phyloP scores from a whole-genome alignment of 2,797 vertebrate species.

The Onychomys arenicola region DNA sequence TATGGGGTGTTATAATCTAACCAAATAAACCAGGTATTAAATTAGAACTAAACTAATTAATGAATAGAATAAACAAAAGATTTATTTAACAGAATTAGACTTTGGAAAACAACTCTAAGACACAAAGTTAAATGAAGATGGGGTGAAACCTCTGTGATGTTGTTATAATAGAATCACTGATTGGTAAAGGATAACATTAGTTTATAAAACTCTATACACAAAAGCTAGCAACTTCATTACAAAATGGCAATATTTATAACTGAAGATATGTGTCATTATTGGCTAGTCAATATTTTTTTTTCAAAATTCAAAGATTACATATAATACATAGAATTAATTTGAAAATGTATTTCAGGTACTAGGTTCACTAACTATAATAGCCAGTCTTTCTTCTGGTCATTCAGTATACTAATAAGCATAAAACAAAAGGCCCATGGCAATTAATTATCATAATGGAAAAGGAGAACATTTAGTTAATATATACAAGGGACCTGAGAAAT shows the following conservation, averaged over 20 bases:
- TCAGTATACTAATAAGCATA: background rate
- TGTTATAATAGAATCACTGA: background rate
- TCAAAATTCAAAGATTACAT: background rate
- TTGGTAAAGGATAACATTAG: background rate
- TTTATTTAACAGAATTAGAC: background rate
- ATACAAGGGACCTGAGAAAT: background rate
- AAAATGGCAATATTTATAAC: background rate
- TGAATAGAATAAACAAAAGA: background rate
- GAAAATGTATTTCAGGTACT: background rate
- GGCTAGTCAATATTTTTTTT: background rate
- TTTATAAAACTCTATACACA: background rate
- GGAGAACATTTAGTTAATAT: background rate
- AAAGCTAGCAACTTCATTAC: background rate
- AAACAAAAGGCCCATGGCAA: background rate
- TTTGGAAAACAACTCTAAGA: background rate
- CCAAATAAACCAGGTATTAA: conserved; percentile 22
- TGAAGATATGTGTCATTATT: background rate
- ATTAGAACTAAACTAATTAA: conserved; percentile 48
- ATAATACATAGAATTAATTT: background rate
- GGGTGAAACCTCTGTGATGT: background rate
- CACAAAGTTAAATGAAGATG: background rate
- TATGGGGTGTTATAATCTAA: background rate
- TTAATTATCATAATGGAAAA: background rate
- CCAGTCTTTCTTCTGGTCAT: background rate
- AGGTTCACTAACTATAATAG: background rate